Base-by-base conservation (phyloP, 37 sponge, comb jelly and placozoan genomes). In the Corticium candelabrum region DNA sequence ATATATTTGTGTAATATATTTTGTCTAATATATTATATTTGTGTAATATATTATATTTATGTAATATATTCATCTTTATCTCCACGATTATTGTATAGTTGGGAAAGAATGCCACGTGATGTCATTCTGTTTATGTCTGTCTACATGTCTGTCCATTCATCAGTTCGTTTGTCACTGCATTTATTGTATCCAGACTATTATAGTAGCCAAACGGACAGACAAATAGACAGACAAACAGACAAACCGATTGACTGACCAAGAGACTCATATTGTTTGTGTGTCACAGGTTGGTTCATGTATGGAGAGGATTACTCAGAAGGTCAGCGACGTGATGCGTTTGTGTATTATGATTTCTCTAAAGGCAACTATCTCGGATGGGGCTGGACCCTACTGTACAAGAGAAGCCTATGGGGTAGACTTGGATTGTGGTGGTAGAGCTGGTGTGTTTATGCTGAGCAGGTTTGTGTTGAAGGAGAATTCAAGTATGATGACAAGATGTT, bases 271-370 rank as follows among this genome's bases (percentile, higher is more conserved):
- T 27, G 27, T 27, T 27, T 56, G 67, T 56, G 21, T 56, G 21
- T 56, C 27, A 27, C 21, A 72, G 74, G 36, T 32, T 72, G 74
- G 74, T 72, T 72, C 21, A 72, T 72, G 32, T 72, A 72, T 72
- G 74, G 74, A 21, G 74, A 72, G 74, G 36, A 72, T 0, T 72
- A 72, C 37, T 32, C 32, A 27, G 30, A 72, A 27, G 74, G 74
- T 11, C 15, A 32, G 37, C 21, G 30, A 36, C 32, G 36, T 27
- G 74, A 72, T 21, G 32, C 74, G 15, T 72, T 72, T 32, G 74
- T 32, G 21, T 72, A 72, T 27, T 72, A 72, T 27, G 74, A 72
- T 72, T 72, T 36, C 21, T 36, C 74, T 72, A 32, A 36, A 11
- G 37, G 74, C 74, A 29, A 72, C 15, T n/a, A 29, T 21, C 32